Base-by-base conservation (phyloP, 2,797 vertebrate species). In the Hippopotamyrus pictus region DNA sequence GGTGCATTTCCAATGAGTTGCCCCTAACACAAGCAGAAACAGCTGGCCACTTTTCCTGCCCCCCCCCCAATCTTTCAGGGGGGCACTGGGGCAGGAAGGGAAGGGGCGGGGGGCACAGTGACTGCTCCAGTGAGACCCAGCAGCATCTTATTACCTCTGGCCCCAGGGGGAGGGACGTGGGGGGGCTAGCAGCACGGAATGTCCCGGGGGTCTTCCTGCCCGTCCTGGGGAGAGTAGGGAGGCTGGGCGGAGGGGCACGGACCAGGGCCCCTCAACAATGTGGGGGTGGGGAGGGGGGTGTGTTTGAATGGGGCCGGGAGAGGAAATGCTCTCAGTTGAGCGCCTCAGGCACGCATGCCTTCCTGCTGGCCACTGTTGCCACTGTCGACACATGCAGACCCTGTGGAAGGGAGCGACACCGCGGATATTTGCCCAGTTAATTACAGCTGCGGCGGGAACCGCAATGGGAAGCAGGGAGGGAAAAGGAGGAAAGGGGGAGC, bases 101-200 rank as follows among this genome's bases (percentile, higher is more conserved):
- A 53, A 50, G 86, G 86, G 48, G 85, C 12, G 86, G 87, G 44
- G 87, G 57, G 59, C 59, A 14, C 50, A 54, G 29, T 57, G 73
- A 41, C 50, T 82, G 69, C 25, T 54, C 51, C 48, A 8, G 14
- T 84, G 50, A 59, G 29, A 82, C 59, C 17, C 69, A 57, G 88
- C 17, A 57, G 73, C 25, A 69, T 82, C 50, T 88, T 33, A 82
- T 57, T 54, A 57, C 44, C 88, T 83, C 50, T 46, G 51, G 19
- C 62, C 48, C 46, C 53, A 57, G 57, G 87, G 9, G 69, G 11
- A 85, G 87, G 92, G 89, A 91, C 89, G 86, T 86, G 89, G 65
- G 25, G 76, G 88, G 88, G 95, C 97, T 97, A 97, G 97, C 97
- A 97, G 97, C 95, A 97, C 97, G 97, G 98, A 98, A 99, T 97